Evolutionary conservation across 53 echinoderm and acorn worm genomes (phyloP).

Genomic region (Echinarachnius parma): DNA sequence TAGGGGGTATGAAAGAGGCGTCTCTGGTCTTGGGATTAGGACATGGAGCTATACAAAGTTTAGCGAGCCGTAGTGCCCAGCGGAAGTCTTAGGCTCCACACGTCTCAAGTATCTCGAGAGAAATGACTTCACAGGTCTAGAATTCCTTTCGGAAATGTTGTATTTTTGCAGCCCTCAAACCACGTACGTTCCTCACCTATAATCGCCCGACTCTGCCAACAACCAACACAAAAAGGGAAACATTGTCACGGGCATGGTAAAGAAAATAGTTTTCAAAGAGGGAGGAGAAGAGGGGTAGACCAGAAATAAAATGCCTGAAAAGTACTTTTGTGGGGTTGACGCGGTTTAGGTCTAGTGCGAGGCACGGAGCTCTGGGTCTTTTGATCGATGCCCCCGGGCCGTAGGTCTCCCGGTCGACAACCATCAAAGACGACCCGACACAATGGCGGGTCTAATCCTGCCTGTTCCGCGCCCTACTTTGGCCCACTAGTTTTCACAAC

Average conservation of each 20-base stretch:
- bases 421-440: slow-evolving; percentile 48
- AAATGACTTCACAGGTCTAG: slow-evolving; percentile 33
- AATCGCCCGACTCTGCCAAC: background rate
- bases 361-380: slow-evolving; percentile 8
- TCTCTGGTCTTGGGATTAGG: no score
- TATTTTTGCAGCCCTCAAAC: slow-evolving; percentile 41
- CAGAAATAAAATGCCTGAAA: slow-evolving; percentile 29
- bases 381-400: slow-evolving; percentile 29
- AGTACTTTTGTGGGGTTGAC: slow-evolving; percentile 36
- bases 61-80: no score
- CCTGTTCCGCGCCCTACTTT: slow-evolving; percentile 40
- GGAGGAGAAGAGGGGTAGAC: slow-evolving; percentile 9
- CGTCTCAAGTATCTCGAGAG: no score
- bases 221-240: no score
- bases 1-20: no score
- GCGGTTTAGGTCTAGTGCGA: background rate
- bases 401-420: slow-evolving; percentile 17
- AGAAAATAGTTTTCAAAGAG: background rate
- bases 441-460: slow-evolving; percentile 35
- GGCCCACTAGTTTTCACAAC: slow-evolving; percentile 50
- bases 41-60: no score
- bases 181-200: slow-evolving; percentile 33
- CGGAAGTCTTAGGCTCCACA: no score
- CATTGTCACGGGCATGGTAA: no score
- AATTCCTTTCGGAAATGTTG: slow-evolving; percentile 45